Percentiles rank a stretch among this genome's conserved stretches.
Conservation (phyloP, 2,797 vertebrate genomes). For the Glossophaga mutica region DNA sequence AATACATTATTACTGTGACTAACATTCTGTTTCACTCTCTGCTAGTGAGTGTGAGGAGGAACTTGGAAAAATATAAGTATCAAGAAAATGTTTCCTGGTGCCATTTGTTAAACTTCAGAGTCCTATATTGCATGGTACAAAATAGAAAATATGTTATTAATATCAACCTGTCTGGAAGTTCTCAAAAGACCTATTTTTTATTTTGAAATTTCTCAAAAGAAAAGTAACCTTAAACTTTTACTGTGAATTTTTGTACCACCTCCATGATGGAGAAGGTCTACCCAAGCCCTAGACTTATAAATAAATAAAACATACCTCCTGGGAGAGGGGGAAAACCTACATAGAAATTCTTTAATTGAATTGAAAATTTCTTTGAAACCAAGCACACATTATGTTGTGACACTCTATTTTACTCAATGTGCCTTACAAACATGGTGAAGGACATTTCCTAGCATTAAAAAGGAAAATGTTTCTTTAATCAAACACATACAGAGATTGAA, state of each 20-base stretch:
- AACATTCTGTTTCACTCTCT: neutral
- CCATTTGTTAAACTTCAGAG: neutral
- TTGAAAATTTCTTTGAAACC: neutral
- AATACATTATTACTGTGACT: neutral
- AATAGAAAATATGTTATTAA: neutral
- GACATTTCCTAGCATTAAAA: neutral
- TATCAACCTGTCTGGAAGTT: neutral
- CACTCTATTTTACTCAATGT: neutral
- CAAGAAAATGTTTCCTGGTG: neutral
- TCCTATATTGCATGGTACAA: neutral
- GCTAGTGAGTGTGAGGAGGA: neutral
- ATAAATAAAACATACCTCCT: neutral
- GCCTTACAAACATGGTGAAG: conserved; percentile 2
- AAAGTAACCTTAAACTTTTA: neutral
- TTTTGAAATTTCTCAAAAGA: neutral
- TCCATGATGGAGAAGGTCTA: neutral
- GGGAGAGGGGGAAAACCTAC: fast-evolving
- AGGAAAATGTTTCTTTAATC: neutral
- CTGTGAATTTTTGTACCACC: neutral
- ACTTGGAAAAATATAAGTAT: neutral
- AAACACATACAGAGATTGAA: neutral
- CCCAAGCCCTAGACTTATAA: neutral
- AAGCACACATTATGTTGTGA: neutral
- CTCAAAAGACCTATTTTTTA: neutral
- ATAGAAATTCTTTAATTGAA: neutral